Percentiles rank a stretch among this genome's conserved stretches.
Evolutionary conservation across 2,888 invertebrate species (phyloP).

Genomic region (Agrotis clavis): DNA sequence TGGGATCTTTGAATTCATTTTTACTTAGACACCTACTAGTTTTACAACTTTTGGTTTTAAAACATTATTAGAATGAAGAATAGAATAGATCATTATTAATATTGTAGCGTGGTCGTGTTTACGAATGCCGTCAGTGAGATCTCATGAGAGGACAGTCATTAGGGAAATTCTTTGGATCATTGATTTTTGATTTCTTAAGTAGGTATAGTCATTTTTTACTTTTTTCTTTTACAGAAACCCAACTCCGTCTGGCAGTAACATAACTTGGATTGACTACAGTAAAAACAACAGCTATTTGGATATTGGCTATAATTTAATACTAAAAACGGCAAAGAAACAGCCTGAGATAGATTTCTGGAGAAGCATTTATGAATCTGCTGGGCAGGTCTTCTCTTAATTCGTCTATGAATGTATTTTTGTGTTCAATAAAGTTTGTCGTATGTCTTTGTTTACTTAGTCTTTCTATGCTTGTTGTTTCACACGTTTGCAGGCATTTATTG

Average conservation of each 20-base stretch:
- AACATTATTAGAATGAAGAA: no score
- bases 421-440: neutral
- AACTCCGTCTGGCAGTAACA: slow-evolving; percentile 67
- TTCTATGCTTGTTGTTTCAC: no score
- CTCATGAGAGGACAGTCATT: neutral
- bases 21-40: no score
- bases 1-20: no score
- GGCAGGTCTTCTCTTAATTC: slow-evolving; percentile 8
- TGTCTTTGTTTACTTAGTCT: neutral
- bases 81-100: no score
- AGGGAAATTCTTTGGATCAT: no score
- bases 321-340: neutral
- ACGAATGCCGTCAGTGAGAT: no score
- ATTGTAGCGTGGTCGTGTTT: no score
- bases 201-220: no score
- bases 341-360: slow-evolving; percentile 73
- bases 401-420: neutral
- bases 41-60: no score
- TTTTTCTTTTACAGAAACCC: slow-evolving; percentile 70
- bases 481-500: no score
- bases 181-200: no score
- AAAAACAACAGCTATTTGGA: slow-evolving; percentile 59
- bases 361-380: slow-evolving; percentile 60
- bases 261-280: slow-evolving; percentile 69
- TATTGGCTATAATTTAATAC: slow-evolving; percentile 19